These are phyloP conservation scores for Gulo gulo DNA, from an alignment of 2,113 vertebrate species.

Conservation along the genomic window DNA sequence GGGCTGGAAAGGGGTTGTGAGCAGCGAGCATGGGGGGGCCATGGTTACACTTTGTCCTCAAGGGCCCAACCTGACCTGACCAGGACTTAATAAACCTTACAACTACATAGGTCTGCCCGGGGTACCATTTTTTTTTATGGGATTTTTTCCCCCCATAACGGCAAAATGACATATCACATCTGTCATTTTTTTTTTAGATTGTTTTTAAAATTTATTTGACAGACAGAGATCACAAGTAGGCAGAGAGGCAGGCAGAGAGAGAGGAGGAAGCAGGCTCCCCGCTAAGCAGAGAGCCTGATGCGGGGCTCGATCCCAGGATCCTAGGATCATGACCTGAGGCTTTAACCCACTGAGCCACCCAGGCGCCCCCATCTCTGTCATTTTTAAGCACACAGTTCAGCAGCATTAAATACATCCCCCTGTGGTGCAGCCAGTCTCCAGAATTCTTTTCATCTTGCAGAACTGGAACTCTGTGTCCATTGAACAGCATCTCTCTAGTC, in stretches of 20 bases:
- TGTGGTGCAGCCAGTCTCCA: not conserved
- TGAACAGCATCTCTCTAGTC: not conserved
- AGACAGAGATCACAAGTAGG: no score
- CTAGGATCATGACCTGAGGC: no score
- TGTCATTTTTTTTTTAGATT: not conserved
- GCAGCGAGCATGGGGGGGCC: not conserved
- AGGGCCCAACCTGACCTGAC: not conserved
- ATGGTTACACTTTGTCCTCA: not conserved
- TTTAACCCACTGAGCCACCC: no score
- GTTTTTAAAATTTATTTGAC: no score
- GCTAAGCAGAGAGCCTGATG: no score
- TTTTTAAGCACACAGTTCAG: not conserved
- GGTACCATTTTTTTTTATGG: no score
- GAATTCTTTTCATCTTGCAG: not conserved
- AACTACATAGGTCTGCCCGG: not conserved
- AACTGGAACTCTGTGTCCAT: not conserved
- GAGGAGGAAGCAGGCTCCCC: no score
- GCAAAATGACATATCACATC: not conserved
- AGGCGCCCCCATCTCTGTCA: not conserved
- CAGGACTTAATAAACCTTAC: not conserved
- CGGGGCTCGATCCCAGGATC: no score
- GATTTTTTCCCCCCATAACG: not conserved
- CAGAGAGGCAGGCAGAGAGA: no score
- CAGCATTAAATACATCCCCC: not conserved
- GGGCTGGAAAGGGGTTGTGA: not conserved